A percentile compares a stretch with the other conserved stretches of the same genome.
phyloP scores from a whole-genome alignment of 2,797 vertebrate species.

The Margarornis squamiger region DNA sequence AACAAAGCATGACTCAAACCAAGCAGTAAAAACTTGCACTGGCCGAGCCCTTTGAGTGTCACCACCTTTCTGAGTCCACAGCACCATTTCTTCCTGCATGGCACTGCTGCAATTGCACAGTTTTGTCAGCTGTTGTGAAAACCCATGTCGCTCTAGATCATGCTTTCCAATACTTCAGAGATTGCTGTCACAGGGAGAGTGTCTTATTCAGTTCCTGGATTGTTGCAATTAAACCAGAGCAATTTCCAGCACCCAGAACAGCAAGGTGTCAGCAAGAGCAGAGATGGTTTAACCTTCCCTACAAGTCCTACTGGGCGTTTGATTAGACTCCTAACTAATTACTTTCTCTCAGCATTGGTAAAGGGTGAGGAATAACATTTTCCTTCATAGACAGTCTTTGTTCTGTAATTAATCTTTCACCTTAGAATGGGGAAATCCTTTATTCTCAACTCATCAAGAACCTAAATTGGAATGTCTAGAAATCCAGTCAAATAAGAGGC shows the following conservation, averaged over 20 bases:
- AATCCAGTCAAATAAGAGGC: constrained; percentile 18
- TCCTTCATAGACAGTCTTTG: constrained; percentile 7
- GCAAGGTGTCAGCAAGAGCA: neutral
- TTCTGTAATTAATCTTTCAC: constrained; percentile 53
- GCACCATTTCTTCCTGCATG: neutral
- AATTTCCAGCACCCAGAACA: neutral
- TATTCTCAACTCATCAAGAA: constrained; percentile 34
- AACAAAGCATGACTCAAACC: neutral
- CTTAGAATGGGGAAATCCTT: constrained; percentile 36
- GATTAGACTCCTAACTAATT: neutral
- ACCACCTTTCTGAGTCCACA: neutral
- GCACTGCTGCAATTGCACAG: neutral
- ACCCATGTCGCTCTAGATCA: neutral
- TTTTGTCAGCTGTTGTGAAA: neutral
- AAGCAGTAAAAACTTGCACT: neutral
- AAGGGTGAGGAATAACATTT: constrained; percentile 30
- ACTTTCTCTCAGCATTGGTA: neutral
- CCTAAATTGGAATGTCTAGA: constrained; percentile 43
- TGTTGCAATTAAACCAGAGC: neutral
- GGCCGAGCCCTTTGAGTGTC: neutral
- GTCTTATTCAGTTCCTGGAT: neutral
- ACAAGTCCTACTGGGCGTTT: neutral
- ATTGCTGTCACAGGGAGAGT: neutral
- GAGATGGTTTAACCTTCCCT: neutral
- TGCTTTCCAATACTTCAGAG: neutral